Percentiles rank a stretch among this genome's conserved stretches.
Evolutionary conservation across 64 coral and sea anemone genomes (phyloP).

Genomic region (Platygyra sinensis): DNA sequence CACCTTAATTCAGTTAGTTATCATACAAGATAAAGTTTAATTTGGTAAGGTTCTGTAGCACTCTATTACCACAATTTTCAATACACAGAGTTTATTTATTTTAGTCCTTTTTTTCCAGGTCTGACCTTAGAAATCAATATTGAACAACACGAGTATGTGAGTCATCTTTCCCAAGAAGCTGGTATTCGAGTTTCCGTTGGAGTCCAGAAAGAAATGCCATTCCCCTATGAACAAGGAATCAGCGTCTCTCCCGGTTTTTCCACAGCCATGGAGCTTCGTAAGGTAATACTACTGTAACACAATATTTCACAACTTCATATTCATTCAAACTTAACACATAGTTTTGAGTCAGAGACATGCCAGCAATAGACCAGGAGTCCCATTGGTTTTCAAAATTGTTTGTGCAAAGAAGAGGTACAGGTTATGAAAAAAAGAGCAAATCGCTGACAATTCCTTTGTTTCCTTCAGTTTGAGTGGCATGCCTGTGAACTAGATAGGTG

Average conservation of each 20-base stretch:
- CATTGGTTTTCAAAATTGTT: no score
- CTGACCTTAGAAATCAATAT: slow-evolving; percentile 26
- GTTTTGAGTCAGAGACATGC: background rate
- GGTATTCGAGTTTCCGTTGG: slow-evolving; percentile 41
- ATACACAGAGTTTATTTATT: background rate
- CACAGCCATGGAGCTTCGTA: slow-evolving; percentile 31
- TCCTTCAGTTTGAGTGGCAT: no score
- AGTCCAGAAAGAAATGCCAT: slow-evolving; percentile 44
- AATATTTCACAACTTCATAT: background rate
- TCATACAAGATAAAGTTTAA: no score
- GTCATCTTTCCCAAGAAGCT: slow-evolving; percentile 29
- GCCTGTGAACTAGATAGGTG: no score
- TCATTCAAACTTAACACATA: background rate
- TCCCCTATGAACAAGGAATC: slow-evolving; percentile 45
- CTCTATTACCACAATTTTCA: no score
- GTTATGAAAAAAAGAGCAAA: no score
- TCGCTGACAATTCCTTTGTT: no score
- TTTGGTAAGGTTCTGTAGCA: no score
- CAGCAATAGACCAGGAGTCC: no score
- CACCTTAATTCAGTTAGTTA: no score
- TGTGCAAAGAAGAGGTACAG: no score
- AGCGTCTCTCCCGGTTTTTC: slow-evolving; percentile 37
- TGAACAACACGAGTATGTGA: slow-evolving; percentile 53
- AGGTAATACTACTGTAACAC: background rate
- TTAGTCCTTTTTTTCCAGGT: slow-evolving; percentile 3